phyloP scores from a whole-genome alignment of 2,797 vertebrate genomes.

The Otolemur crassicaudatus region DNA sequence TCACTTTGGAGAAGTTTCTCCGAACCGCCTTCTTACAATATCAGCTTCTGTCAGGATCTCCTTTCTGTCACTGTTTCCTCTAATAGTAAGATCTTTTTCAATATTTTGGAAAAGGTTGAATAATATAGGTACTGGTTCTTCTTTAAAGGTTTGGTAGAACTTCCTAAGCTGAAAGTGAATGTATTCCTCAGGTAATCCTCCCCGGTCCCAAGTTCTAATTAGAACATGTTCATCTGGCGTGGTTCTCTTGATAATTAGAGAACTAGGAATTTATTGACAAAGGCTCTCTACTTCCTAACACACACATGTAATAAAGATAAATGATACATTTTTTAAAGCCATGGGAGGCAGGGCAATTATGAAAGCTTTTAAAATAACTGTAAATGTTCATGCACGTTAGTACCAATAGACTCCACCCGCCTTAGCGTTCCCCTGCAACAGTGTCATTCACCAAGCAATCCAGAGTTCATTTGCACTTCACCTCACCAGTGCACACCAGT shows the following conservation, averaged over 20 bases:
- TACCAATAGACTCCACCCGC: neutral
- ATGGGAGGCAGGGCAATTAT: neutral
- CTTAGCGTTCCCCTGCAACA: neutral
- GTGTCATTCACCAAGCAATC: neutral
- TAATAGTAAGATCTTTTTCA: neutral
- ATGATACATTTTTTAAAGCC: neutral
- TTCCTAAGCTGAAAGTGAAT: slow-evolving; percentile 10
- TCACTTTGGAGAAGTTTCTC: slow-evolving; percentile 16
- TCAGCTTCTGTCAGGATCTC: neutral
- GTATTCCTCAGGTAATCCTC: neutral
- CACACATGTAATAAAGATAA: neutral
- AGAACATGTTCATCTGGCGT: neutral
- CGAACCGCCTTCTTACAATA: slow-evolving; percentile 27
- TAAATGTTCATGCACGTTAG: neutral
- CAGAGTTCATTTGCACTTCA: slow-evolving; percentile 28
- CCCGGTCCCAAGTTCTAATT: slow-evolving; percentile 29
- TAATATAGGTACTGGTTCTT: too few species aligned
- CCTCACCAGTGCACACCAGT: neutral
- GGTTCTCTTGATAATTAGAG: slow-evolving; percentile 2
- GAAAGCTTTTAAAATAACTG: slow-evolving; percentile 39
- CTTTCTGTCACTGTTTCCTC: neutral
- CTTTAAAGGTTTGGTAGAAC: too few species aligned
- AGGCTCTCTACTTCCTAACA: neutral
- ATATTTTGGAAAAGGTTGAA: too few species aligned
- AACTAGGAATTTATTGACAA: slow-evolving; percentile 25